phyloP scores from a whole-genome alignment of 92 coral and sea anemone species.

The Palythoa caribaeorum region DNA sequence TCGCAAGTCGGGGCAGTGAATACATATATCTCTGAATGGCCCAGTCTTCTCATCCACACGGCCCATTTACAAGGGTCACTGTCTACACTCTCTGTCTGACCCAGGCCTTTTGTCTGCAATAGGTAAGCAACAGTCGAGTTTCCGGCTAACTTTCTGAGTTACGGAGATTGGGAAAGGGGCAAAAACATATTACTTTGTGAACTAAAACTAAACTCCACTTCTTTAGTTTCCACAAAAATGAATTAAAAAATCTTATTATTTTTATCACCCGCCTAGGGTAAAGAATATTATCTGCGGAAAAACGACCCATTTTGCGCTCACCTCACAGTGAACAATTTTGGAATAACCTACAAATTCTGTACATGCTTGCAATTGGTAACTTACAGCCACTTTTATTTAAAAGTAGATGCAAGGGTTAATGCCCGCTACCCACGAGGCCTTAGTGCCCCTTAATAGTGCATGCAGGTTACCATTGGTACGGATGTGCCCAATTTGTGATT shows the following conservation, averaged over 20 bases:
- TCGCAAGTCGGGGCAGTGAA: constrained; percentile 75
- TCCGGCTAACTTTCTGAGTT: not conserved
- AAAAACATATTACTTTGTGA: not conserved
- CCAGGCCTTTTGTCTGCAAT: constrained; percentile 81
- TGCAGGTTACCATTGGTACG: no score
- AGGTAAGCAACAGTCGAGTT: no score
- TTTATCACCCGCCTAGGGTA: no score
- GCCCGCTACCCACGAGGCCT: no score
- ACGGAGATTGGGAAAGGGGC: not conserved
- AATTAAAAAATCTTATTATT: no score
- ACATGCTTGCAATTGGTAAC: no score
- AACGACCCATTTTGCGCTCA: no score
- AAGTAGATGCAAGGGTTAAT: not conserved
- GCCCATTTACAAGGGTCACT: constrained; percentile 95
- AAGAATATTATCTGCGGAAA: no score
- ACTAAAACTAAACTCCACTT: not conserved
- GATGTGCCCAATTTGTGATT: no score
- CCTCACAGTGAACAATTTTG: no score
- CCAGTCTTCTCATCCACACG: constrained; percentile 82
- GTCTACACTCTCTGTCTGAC: constrained; percentile 87
- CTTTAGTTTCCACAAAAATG: not conserved
- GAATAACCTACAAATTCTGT: no score
- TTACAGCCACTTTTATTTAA: not conserved
- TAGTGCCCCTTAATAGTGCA: no score
- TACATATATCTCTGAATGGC: constrained; percentile 81